A percentile compares a stretch with the other conserved stretches of the same genome.
Conservation (phyloP, 2,888 invertebrate genomes). For the Eristalis pertinax region DNA sequence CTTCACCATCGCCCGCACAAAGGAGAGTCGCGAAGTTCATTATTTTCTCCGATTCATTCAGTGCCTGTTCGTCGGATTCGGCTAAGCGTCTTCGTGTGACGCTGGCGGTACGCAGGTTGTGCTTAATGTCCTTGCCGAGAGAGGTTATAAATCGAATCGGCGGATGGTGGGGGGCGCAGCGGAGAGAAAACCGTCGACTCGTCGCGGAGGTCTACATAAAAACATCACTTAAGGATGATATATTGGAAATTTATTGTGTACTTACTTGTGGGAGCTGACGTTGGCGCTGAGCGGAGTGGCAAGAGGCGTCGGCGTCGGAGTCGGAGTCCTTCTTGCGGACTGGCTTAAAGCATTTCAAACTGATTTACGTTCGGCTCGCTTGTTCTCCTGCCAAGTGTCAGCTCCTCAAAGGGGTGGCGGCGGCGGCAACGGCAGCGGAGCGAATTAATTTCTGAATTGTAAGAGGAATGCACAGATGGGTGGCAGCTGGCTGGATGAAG, state of each 20-base stretch:
- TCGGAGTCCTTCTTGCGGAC: not conserved
- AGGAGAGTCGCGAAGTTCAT: slow-evolving; percentile 7
- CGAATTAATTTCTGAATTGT: slow-evolving; percentile 1
- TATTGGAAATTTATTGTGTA: slow-evolving; percentile 46
- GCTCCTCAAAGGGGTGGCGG: not conserved
- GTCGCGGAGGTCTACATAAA: slow-evolving; percentile 23
- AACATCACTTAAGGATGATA: slow-evolving; percentile 42
- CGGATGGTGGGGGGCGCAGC: not conserved
- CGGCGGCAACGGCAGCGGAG: not conserved
- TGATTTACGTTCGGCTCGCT: not conserved
- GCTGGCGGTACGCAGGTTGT: not conserved
- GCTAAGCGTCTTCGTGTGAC: not conserved
- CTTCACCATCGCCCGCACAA: not conserved
- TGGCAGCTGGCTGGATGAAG: not conserved
- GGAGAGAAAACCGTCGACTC: not conserved
- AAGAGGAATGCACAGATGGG: not conserved
- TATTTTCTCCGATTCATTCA: slow-evolving; percentile 45
- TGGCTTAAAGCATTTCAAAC: slow-evolving; percentile 3
- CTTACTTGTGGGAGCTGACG: slow-evolving; percentile 1
- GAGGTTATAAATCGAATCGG: not conserved
- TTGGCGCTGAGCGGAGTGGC: not conserved
- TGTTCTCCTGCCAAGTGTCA: not conserved
- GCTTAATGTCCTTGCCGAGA: slow-evolving; percentile 3
- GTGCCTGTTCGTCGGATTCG: not conserved
- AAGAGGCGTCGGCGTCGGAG: too few relatives aligned